These are phyloP conservation scores for Seriola aureovittata DNA, from an alignment of 2,113 vertebrate species.

Conservation along the genomic window DNA sequence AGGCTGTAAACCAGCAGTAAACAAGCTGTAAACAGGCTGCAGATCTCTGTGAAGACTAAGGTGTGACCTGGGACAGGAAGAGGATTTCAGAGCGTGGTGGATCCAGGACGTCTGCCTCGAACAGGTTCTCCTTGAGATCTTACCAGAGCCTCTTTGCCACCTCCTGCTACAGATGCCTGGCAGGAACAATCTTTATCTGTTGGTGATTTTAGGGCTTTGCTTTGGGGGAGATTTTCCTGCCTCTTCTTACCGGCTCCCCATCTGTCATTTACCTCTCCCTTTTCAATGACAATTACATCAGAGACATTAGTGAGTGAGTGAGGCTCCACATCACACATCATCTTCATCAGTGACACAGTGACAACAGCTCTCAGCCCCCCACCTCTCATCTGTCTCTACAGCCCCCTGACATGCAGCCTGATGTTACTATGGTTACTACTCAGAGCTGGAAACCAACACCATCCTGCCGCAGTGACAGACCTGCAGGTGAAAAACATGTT, in stretches of 20 bases:
- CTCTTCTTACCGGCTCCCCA: conserved; percentile 81
- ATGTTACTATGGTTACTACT: conserved; percentile 45
- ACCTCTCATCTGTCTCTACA: neutral
- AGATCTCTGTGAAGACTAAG: neutral
- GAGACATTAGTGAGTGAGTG: conserved; percentile 61
- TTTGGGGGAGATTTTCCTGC: conserved; percentile 81
- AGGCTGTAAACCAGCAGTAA: no score
- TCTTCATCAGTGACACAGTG: conserved; percentile 11
- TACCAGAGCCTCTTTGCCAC: conserved; percentile 82
- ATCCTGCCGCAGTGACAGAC: neutral
- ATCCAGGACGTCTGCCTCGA: conserved; percentile 51
- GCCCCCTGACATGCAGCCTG: conserved; percentile 51
- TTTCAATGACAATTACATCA: conserved; percentile 84
- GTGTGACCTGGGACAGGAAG: neutral
- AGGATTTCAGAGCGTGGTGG: conserved; percentile 56
- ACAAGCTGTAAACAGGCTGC: neutral
- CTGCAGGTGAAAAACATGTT: no score
- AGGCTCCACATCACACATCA: conserved; percentile 21
- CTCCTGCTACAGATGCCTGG: conserved; percentile 82
- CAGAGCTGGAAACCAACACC: conserved; percentile 34
- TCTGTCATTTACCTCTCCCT: conserved; percentile 82
- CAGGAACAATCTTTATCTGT: conserved; percentile 82
- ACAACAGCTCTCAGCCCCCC: neutral
- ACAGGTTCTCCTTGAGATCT: conserved; percentile 67
- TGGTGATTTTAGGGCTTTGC: conserved; percentile 81